These are phyloP conservation scores for Gopherus evgoodei DNA, from an alignment of 2,113 vertebrate genomes.

Conservation along the genomic window DNA sequence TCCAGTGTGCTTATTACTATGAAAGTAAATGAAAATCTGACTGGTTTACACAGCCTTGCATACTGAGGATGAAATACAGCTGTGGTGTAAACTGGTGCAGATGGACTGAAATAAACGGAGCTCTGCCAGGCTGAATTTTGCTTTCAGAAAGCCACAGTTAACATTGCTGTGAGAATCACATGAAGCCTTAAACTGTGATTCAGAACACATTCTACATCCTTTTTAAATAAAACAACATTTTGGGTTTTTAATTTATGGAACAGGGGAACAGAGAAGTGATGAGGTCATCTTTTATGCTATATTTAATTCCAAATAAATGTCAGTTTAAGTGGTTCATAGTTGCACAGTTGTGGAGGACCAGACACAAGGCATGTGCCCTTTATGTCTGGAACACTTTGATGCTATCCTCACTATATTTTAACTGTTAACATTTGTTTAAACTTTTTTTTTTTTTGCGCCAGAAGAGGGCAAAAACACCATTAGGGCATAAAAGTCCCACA, in stretches of 20 bases:
- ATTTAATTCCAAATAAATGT: neutral
- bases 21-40: neutral
- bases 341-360: neutral
- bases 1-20: neutral
- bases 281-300: neutral
- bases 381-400: neutral
- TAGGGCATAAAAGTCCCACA: neutral
- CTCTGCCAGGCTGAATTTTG: neutral
- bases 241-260: neutral
- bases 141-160: neutral
- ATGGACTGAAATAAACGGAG: neutral
- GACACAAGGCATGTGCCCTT: neutral
- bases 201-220: neutral
- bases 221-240: neutral
- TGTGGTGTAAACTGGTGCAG: neutral
- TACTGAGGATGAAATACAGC: neutral
- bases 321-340: neutral
- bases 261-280: neutral
- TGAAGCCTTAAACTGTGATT: neutral
- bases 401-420: neutral
- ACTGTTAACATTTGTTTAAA: neutral
- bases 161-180: neutral
- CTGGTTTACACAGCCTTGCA: neutral
- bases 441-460: neutral
- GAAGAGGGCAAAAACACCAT: constrained; percentile 12